Conservation (phyloP, 2,888 invertebrate species). For the Drosophila mercatorum region DNA sequence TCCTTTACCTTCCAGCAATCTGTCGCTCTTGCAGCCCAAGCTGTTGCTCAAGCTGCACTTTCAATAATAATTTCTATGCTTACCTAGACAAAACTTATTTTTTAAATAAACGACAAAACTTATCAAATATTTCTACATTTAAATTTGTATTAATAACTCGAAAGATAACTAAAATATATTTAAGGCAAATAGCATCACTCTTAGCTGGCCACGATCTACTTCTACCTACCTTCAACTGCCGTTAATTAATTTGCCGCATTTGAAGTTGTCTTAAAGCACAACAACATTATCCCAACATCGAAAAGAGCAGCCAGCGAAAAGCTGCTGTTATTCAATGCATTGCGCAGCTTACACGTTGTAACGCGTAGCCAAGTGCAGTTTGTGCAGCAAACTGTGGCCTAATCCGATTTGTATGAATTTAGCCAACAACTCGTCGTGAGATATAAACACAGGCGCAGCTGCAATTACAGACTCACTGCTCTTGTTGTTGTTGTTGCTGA, state of each 20-base stretch:
- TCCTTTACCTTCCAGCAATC: too few relatives aligned
- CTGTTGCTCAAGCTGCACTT: too few relatives aligned
- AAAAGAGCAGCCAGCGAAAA: conserved; percentile 1
- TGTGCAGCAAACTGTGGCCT: conserved; percentile 45
- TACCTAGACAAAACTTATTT: too few relatives aligned
- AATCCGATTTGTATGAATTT: conserved; percentile 66
- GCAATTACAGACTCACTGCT: conserved; percentile 34
- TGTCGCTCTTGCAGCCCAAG: too few relatives aligned
- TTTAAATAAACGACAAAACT: neutral
- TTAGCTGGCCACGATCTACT: neutral
- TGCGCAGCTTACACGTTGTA: conserved; percentile 8
- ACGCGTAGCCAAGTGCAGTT: conserved; percentile 1
- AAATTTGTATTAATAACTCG: neutral
- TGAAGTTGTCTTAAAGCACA: neutral
- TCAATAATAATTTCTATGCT: too few relatives aligned
- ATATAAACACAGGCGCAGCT: conserved; percentile 19
- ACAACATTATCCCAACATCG: neutral
- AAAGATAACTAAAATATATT: neutral
- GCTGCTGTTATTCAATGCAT: conserved; percentile 6
- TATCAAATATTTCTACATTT: neutral
- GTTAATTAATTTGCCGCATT: neutral
- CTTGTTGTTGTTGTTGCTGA: neutral
- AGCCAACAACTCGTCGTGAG: conserved; percentile 14
- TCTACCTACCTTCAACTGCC: neutral
- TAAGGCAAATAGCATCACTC: neutral